A percentile compares a stretch with the other conserved stretches of the same genome.
Evolutionary conservation across 2,888 invertebrate species (phyloP).

Genomic region (Orchesella flavescens): DNA sequence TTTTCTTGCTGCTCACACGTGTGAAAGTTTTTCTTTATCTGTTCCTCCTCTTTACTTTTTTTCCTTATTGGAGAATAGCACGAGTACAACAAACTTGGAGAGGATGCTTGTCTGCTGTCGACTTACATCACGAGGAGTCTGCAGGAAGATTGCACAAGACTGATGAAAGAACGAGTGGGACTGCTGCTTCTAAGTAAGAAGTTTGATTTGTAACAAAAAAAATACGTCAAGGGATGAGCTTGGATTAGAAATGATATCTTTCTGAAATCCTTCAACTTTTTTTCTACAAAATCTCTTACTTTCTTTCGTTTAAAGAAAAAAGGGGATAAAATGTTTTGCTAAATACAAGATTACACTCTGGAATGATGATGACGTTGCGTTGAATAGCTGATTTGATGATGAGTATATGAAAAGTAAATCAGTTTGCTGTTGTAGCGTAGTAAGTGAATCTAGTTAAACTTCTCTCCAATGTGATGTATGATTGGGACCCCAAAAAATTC

Average conservation of each 20-base stretch:
- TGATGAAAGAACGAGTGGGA: constrained; percentile 56
- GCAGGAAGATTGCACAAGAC: constrained; percentile 46
- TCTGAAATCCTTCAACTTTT: background rate
- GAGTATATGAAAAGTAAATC: background rate
- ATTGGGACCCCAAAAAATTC: background rate
- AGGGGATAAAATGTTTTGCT: background rate
- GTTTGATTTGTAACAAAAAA: constrained; percentile 34
- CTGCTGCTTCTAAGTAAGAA: constrained; percentile 25
- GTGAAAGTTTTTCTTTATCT: constrained; percentile 38
- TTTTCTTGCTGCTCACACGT: constrained; percentile 24
- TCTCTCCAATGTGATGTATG: background rate
- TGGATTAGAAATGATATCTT: constrained; percentile 18
- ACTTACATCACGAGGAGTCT: constrained; percentile 41
- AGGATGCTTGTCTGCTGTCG: constrained; percentile 36
- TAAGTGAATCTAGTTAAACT: too few relatives aligned
- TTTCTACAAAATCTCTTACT: background rate
- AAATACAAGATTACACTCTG: background rate
- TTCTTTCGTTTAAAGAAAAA: background rate
- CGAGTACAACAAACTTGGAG: background rate
- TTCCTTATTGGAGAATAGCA: background rate
- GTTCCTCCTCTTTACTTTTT: background rate
- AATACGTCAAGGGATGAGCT: constrained; percentile 40
- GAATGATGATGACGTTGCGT: background rate
- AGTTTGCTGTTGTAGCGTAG: too few relatives aligned
- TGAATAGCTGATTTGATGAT: background rate